Conservation (phyloP, 2,113 vertebrate species). For the Thalassoma bifasciatum region DNA sequence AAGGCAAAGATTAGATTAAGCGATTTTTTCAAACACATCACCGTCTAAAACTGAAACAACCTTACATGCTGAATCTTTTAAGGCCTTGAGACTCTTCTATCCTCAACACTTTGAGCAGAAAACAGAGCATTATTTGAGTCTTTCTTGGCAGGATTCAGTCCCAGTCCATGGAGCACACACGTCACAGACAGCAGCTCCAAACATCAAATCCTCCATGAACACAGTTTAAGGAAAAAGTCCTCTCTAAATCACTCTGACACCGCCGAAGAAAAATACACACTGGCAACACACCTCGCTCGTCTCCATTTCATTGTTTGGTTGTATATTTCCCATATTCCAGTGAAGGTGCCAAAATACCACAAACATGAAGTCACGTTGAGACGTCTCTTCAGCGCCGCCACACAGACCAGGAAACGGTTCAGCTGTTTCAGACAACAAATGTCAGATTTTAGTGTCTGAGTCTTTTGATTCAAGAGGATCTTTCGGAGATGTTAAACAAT, state of each 20-base stretch:
- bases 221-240: constrained; percentile 48
- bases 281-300: constrained; percentile 61
- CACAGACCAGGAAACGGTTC: constrained; percentile 25
- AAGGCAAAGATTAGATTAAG: neutral
- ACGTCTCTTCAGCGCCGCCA: constrained; percentile 33
- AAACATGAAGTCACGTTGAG: constrained; percentile 43
- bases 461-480: constrained; percentile 15
- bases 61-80: neutral
- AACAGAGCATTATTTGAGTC: neutral
- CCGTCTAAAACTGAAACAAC: neutral
- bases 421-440: constrained; percentile 31
- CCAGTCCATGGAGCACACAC: constrained; percentile 16
- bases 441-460: constrained; percentile 28
- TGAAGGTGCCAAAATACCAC: constrained; percentile 52
- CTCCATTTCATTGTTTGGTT: constrained; percentile 65
- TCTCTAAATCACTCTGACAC: constrained; percentile 61
- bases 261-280: constrained; percentile 41
- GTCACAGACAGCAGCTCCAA: constrained; percentile 49
- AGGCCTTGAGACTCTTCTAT: neutral
- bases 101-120: neutral
- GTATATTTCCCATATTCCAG: constrained; percentile 60
- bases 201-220: constrained; percentile 51
- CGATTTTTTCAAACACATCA: neutral
- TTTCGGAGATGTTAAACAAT: neutral
- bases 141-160: constrained; percentile 22